Base-by-base conservation (phyloP, 1,140 invertebrate genomes). In the Yoshiicerus persimilis region DNA sequence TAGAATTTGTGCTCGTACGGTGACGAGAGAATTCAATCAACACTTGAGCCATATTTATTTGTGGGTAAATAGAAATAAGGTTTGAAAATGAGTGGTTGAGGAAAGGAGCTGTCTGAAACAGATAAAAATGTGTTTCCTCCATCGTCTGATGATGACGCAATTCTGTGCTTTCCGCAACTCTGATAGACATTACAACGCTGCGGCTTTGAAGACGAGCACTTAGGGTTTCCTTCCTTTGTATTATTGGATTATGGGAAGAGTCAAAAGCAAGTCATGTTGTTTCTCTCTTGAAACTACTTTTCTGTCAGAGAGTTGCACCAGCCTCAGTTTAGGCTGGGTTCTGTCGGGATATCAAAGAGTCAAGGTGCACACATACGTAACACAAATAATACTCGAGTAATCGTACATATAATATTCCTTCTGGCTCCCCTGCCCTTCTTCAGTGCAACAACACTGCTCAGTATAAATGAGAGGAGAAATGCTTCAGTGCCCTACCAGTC, bases 211-310 rank as follows among this genome's bases (percentile, higher is more conserved):
- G 75, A 80, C 75, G 34, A 80, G 34, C 75, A 80, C 75, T 80
- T 32, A 80, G 27, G 32, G 32, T 80, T 80, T 80, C 75, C 75
- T 80, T 80, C 75, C 75, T 80, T 80, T 80, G 75, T 80, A 36
- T 80, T 80, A 80, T 80, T 36, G 32, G 20, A 80, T 80, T 80
- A 80, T 16, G 32, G 34, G 20, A 23, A 36, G 32, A 80, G 75
- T 80, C 75, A 80, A 80, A 80, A 38, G 30, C 30, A 38, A 80
- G 75, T 80, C 34, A 34, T 80, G 75, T 38, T 80, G 27, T 34
- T 80, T 34, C 20, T 34, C 20, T 34, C n/a, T 80, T 77, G 32
- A 80, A 16, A 27, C 25, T 30, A 70, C 66, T 30, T 16, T 16
- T 30, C 66, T 70, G 25, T 70, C 66, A 70, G 32, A 80, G 13